Evolutionary conservation across 2,888 invertebrate species (phyloP), one percentile per base, ranked within the genome.

Genomic region (Temnothorax ravouxi): DNA sequence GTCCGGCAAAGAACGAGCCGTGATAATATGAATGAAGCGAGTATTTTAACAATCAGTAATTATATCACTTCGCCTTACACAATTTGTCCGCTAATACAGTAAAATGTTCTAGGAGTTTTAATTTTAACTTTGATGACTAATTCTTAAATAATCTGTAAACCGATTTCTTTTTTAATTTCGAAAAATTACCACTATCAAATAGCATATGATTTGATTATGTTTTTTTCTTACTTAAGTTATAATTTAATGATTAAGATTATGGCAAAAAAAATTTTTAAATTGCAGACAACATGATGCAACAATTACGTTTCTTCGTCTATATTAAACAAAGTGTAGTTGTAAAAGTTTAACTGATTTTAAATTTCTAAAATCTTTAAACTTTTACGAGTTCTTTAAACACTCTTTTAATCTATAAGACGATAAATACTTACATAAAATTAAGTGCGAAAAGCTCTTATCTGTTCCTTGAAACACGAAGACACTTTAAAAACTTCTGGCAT

Each of bases 1-100:
- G 69, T 47, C 59, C 82, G 75, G 84, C n/a, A 62, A 34, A 62
- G 15, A 54, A 84, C 54, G 50, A 52, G 15, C 18, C 34, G 21
- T 52, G 62, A n/a, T 47, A 29, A 44, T 64, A 15, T 50, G 56
- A 82, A 41, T 29, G 61, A 69, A 50, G n/a, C 61, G 34, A 69
- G 2, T 34, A 34, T 71, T 34, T 54, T 50, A 59, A 79, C 44
- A 69, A 38, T 29, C 44, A n/a, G 15, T 47, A 61, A 21, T 71
- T 59, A 80, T 59, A 66, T n/a, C 8, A 54, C 8, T 21, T 52
- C 18, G 11, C 0, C 44, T 18, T 75, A 64, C 44, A 47, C 25
- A 41, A 41, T 77, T 41, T 41, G 29, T 54, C 21, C 8, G 38
- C 9, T 50, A 50, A 75, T 34, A 21, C 21, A 11, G 3, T 25